Base-by-base conservation (phyloP, 1,140 invertebrate genomes). In the Physella acuta region DNA sequence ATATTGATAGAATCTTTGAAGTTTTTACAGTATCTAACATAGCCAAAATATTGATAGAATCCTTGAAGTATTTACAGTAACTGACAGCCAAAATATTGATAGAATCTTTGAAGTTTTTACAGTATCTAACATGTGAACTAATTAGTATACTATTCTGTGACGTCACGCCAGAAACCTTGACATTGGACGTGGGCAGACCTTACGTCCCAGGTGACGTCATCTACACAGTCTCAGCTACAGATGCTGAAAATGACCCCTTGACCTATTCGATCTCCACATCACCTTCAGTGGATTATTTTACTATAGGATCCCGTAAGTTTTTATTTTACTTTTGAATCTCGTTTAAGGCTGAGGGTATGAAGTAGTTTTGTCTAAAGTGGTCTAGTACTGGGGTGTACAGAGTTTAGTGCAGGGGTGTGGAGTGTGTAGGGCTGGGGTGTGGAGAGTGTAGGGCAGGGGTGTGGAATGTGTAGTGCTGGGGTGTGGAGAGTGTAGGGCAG, bases 171-270 rank as follows among this genome's bases (percentile, higher is more conserved):
- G 55, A 60, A 14, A 8, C 3, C 1, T 14, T 60, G 37, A 51
- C 30, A 0, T 30, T 59, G 37, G 58, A 59, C 16, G 39, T 30
- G 3, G 2, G 0, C 2, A 0, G 3, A 4, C 66, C 58, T 31
- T 3, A 34, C 2, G 3, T 49, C 0, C n/a, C 37, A 1, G 44
- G 34, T 11, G 44, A 60, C 8, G 2, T 37, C 24, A 5, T 61
- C 2, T 69, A 53, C 34, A 61, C 37, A 8, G 44, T 62, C 3
- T 61, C 68, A 11, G 68, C 68, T 16, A 36, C 4, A 4, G 68
- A 69, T 55, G 3, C 58, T 24, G 68, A 69, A n/a, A 34, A 8
- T 1, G 68, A 69, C 33, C 30, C 68, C 1, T 5, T 69, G 44
- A 53, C 59, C 3, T 69, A 34, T 28, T 60, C 56, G 1, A 33